Conservation (phyloP, 2,888 invertebrate species). For the Elmis aenea region DNA sequence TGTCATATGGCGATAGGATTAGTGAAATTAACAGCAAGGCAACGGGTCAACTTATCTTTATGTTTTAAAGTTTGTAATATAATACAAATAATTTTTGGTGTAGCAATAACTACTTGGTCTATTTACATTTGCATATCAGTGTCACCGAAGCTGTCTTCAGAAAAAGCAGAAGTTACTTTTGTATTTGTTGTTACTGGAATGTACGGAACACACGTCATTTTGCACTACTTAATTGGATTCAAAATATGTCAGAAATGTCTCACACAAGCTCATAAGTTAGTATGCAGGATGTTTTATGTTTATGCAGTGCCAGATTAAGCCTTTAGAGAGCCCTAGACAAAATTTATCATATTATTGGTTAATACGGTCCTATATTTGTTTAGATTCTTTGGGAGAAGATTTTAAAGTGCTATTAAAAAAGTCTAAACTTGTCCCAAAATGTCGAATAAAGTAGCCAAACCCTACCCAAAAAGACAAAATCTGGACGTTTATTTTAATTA, state of each 20-base stretch:
- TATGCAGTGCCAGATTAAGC: no score
- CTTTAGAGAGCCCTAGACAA: no score
- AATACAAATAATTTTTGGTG: constrained; percentile 38
- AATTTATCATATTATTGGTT: no score
- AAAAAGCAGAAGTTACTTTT: constrained; percentile 42
- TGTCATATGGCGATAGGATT: constrained; percentile 33
- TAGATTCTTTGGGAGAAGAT: no score
- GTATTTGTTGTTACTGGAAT: constrained; percentile 42
- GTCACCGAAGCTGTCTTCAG: constrained; percentile 40
- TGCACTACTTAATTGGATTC: constrained; percentile 41
- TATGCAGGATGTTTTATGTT: no score
- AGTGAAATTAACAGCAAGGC: constrained; percentile 31
- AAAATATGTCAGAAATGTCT: constrained; percentile 42
- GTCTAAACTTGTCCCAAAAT: no score
- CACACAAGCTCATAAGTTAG: constrained; percentile 40
- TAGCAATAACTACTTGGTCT: constrained; percentile 36
- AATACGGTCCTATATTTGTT: no score
- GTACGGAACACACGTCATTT: constrained; percentile 40
- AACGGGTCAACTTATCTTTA: constrained; percentile 31
- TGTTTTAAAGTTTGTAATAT: constrained; percentile 35
- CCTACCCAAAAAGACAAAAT: no score
- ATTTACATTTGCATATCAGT: constrained; percentile 38
- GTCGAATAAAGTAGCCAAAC: no score
- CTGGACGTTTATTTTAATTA: no score
- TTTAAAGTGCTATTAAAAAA: no score